These are phyloP conservation scores for Nomada ruficornis DNA, from an alignment of 2,888 invertebrate species.

Conservation along the genomic window DNA sequence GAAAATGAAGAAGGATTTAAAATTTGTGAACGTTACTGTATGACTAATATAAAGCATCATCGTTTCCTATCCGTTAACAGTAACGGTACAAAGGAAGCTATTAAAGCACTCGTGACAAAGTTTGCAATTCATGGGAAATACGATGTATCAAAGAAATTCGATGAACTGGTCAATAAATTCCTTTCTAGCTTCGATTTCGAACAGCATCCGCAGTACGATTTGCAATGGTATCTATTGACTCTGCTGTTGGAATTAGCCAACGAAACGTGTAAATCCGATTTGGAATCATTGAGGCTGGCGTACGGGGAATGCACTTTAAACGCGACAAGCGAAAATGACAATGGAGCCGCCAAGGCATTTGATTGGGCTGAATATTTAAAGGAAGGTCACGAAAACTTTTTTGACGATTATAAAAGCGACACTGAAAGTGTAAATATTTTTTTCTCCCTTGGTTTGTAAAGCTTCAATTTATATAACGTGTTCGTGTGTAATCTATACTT, in stretches of 20 bases:
- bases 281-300: conserved; percentile 70
- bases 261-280: conserved; percentile 77
- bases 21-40: conserved; percentile 82
- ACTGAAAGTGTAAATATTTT: conserved; percentile 77
- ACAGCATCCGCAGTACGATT: conserved; percentile 83
- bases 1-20: conserved; percentile 82
- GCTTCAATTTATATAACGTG: background rate
- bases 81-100: conserved; percentile 83
- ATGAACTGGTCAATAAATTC: conserved; percentile 80
- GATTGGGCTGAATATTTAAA: conserved; percentile 85
- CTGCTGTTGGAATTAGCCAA: conserved; percentile 84
- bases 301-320: conserved; percentile 70
- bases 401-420: conserved; percentile 78
- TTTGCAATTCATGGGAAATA: conserved; percentile 84
- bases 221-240: conserved; percentile 85
- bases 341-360: conserved; percentile 82
- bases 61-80: conserved; percentile 84
- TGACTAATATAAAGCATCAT: conserved; percentile 84
- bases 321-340: conserved; percentile 67
- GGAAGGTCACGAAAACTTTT: conserved; percentile 84
- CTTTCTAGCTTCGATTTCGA: conserved; percentile 81
- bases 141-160: conserved; percentile 83
- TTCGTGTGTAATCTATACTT: background rate
- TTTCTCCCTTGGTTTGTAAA: background rate
- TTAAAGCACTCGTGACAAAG: conserved; percentile 84